Percentiles rank a stretch among this genome's conserved stretches.
Evolutionary conservation across 92 coral and sea anemone genomes (phyloP).

Genomic region (Meandrina meandrites): DNA sequence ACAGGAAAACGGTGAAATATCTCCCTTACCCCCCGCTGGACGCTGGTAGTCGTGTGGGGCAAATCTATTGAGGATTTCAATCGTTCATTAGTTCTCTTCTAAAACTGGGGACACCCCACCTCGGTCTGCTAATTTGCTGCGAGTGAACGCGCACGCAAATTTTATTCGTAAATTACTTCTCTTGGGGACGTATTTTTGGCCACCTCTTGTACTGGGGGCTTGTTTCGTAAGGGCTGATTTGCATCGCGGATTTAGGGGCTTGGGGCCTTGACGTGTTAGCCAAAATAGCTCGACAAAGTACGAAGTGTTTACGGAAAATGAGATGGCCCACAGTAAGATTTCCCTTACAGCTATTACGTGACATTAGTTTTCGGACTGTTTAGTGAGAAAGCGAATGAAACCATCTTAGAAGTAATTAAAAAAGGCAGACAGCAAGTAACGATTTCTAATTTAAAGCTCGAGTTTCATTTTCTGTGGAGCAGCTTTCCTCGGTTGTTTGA

Average conservation of each 20-base stretch:
- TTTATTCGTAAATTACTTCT: constrained; percentile 5
- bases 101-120: constrained; percentile 14
- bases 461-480: constrained; percentile 14
- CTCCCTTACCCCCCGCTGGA: constrained; percentile 11
- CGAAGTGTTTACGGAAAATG: neutral
- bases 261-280: constrained; percentile 10
- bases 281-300: constrained; percentile 1
- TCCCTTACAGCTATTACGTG: neutral
- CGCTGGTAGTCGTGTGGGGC: constrained; percentile 8
- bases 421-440: neutral
- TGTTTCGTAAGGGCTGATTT: constrained; percentile 8
- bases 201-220: neutral
- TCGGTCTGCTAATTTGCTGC: neutral
- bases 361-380: neutral
- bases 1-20: constrained; percentile 9
- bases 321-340: neutral
- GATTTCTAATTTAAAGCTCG: constrained; percentile 25
- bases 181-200: neutral
- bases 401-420: neutral
- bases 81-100: constrained; percentile 11
- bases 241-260: neutral
- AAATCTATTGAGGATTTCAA: neutral
- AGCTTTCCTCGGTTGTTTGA: constrained; percentile 5
- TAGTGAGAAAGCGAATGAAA: neutral
- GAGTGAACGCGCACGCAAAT: constrained; percentile 6